Percentiles rank a stretch among this genome's conserved stretches.
These are phyloP conservation scores for Cinclus cinclus DNA, from an alignment of 2,113 vertebrate genomes.

Conservation along the genomic window DNA sequence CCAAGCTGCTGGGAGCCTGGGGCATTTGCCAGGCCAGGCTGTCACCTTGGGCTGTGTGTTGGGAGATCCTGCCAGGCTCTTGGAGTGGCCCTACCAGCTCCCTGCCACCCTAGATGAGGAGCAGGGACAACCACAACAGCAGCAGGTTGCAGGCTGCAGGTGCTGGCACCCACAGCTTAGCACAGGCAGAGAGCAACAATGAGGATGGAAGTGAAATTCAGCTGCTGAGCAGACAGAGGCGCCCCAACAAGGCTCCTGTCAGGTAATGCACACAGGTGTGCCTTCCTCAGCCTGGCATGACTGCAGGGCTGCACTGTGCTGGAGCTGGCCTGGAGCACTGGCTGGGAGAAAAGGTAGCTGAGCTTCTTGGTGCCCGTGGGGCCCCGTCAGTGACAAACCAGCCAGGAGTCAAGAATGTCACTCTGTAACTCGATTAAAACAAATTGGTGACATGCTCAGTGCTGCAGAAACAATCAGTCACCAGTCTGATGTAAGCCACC, in stretches of 20 bases:
- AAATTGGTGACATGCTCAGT: neutral
- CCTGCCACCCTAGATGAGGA: neutral
- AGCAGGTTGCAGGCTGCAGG: neutral
- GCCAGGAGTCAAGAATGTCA: neutral
- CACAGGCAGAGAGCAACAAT: fast-evolving
- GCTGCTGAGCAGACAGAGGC: fast-evolving
- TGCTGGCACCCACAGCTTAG: neutral
- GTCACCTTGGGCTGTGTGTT: neutral
- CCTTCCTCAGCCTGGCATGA: neutral
- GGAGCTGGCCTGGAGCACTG: neutral
- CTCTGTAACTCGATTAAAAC: neutral
- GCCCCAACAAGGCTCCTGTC: neutral
- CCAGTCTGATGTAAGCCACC: neutral
- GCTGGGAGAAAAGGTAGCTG: neutral
- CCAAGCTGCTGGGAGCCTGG: neutral
- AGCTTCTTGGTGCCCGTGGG: fast-evolving
- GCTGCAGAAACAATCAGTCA: neutral
- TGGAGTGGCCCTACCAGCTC: neutral
- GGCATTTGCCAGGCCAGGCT: neutral
- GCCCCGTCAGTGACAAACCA: neutral
- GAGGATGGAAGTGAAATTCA: neutral
- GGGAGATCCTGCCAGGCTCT: neutral
- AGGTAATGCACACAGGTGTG: neutral
- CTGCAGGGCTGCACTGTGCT: neutral
- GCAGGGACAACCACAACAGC: neutral